A percentile compares a stretch with the other conserved stretches of the same genome.
Evolutionary conservation across 1,140 invertebrate genomes (phyloP).

Genomic region (Camponotus pennsylvanicus): DNA sequence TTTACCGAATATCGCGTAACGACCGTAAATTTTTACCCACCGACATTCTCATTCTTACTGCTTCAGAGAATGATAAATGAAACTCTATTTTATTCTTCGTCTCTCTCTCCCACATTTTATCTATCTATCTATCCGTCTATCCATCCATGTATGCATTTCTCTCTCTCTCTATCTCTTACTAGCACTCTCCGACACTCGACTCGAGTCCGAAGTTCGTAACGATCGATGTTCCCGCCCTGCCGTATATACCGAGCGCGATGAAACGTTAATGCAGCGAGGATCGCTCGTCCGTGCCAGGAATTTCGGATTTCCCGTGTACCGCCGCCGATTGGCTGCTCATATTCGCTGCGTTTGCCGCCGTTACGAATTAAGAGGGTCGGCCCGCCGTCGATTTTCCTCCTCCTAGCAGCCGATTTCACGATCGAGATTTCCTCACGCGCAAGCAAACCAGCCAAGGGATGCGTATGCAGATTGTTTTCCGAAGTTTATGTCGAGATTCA

Average conservation of each 20-base stretch:
- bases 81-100: constrained; percentile 35
- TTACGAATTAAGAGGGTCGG: constrained; percentile 68
- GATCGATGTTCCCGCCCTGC: constrained; percentile 76
- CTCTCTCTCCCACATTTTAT: neutral
- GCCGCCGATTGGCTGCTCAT: constrained; percentile 56
- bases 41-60: constrained; percentile 36
- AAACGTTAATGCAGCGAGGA: constrained; percentile 78
- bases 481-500: neutral
- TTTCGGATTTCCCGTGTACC: constrained; percentile 71
- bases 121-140: constrained; percentile 13
- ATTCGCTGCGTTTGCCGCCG: constrained; percentile 49
- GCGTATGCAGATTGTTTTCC: neutral
- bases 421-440: constrained; percentile 31
- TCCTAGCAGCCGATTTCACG: constrained; percentile 10
- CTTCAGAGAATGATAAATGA: constrained; percentile 37
- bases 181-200: constrained; percentile 64
- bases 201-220: constrained; percentile 74
- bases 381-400: constrained; percentile 1
- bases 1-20: constrained; percentile 11
- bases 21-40: constrained; percentile 25
- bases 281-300: constrained; percentile 75
- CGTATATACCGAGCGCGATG: constrained; percentile 75
- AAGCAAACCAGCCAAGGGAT: neutral
- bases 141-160: neutral
- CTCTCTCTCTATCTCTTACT: neutral